These are phyloP conservation scores for Sebastes trivittatus DNA, from an alignment of 2,797 vertebrate genomes.

Conservation along the genomic window DNA sequence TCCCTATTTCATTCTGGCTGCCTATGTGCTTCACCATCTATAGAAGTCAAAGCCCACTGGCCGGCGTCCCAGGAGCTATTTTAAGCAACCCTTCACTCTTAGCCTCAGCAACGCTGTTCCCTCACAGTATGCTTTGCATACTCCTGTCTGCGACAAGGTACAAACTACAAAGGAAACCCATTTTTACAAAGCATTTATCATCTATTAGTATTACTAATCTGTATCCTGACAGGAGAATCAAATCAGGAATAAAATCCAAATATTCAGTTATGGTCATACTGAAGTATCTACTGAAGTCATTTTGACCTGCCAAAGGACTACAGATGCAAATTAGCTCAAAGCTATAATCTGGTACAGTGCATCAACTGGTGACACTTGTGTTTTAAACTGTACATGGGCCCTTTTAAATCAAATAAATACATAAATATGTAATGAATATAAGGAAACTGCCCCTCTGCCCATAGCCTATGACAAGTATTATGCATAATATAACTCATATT, in stretches of 20 bases:
- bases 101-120: slow-evolving; percentile 56
- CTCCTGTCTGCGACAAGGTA: slow-evolving; percentile 77
- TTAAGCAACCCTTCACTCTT: slow-evolving; percentile 84
- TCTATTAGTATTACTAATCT: not conserved
- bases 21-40: slow-evolving; percentile 96
- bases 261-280: not conserved
- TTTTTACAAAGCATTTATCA: not conserved
- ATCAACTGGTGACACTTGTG: not conserved
- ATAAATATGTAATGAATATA: not conserved
- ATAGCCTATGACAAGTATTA: not conserved
- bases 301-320: not conserved
- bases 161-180: not conserved
- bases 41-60: slow-evolving; percentile 93
- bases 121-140: slow-evolving; percentile 82
- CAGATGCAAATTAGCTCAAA: not conserved
- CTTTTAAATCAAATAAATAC: not conserved
- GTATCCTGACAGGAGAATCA: not conserved
- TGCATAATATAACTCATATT: not conserved
- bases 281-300: not conserved
- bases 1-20: slow-evolving; percentile 89
- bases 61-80: slow-evolving; percentile 88
- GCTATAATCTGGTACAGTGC: not conserved
- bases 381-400: not conserved
- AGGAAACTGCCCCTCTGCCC: not conserved
- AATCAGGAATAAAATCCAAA: not conserved